Evolutionary conservation across 2,113 vertebrate genomes (phyloP).

Genomic region (Vulpes ferrilata): DNA sequence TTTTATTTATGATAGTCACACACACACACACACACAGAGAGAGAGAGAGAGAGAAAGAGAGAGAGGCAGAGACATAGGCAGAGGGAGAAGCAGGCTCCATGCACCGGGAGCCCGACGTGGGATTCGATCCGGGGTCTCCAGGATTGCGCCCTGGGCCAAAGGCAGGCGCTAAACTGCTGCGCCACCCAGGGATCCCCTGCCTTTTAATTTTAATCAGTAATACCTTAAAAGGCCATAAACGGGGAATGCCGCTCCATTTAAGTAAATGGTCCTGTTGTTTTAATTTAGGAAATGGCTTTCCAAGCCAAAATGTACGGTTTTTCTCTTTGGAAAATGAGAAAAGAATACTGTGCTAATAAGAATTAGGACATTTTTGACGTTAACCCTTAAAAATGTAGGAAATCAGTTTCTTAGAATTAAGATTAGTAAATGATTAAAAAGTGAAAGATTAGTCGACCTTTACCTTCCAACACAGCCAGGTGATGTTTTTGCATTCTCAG

Average conservation of each 20-base stretch:
- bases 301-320: background rate
- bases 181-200: background rate
- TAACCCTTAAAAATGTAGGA: background rate
- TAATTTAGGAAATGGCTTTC: background rate
- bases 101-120: too few species aligned
- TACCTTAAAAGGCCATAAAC: constrained; percentile 3
- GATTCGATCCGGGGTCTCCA: too few species aligned
- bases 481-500: background rate
- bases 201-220: constrained; percentile 17
- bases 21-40: too few species aligned
- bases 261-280: background rate
- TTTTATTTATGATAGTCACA: too few species aligned
- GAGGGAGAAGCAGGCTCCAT: too few species aligned
- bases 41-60: too few species aligned
- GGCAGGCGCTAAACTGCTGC: too few species aligned
- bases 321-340: constrained; percentile 30
- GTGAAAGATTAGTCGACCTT: background rate
- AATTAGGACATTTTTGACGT: background rate
- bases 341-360: background rate
- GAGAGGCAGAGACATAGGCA: too few species aligned
- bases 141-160: too few species aligned
- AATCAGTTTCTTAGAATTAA: background rate
- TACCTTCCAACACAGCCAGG: background rate
- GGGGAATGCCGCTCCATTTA: background rate
- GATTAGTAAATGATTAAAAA: background rate